phyloP scores from a whole-genome alignment of 2,113 vertebrate species.

The Typhlomys cinereus region DNA sequence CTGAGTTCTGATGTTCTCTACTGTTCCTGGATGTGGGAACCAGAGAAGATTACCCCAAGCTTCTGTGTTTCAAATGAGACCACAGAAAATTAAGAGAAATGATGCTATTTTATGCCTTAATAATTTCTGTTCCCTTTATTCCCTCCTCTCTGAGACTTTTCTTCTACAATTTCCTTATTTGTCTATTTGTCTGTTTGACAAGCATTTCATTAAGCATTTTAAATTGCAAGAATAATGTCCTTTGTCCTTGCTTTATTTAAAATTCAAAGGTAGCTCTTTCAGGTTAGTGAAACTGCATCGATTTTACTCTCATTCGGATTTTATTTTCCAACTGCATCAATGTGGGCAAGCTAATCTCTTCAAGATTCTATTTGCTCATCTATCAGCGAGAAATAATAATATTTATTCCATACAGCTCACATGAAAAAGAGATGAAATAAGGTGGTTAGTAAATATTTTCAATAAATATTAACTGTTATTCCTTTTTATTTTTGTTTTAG shows the following conservation, averaged over 20 bases:
- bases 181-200: neutral
- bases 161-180: neutral
- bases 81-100: neutral
- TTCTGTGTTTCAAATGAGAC: neutral
- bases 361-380: neutral
- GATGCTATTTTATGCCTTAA: too few relatives aligned
- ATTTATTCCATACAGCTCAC: neutral
- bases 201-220: neutral
- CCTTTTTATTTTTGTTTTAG: constrained; percentile 31
- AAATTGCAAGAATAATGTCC: neutral
- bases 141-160: too few relatives aligned
- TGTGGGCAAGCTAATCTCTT: neutral
- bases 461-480: constrained; percentile 51
- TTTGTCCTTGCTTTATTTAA: neutral
- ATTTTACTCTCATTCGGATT: constrained; percentile 16
- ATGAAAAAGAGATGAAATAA: constrained; percentile 4
- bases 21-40: neutral
- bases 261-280: neutral
- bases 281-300: neutral
- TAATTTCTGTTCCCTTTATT: too few relatives aligned
- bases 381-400: neutral
- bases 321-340: neutral
- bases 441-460: neutral
- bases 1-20: constrained; percentile 3
- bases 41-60: neutral